These are phyloP conservation scores for Zaprionus tsacasi DNA, from an alignment of 1,140 invertebrate species.

Conservation along the genomic window DNA sequence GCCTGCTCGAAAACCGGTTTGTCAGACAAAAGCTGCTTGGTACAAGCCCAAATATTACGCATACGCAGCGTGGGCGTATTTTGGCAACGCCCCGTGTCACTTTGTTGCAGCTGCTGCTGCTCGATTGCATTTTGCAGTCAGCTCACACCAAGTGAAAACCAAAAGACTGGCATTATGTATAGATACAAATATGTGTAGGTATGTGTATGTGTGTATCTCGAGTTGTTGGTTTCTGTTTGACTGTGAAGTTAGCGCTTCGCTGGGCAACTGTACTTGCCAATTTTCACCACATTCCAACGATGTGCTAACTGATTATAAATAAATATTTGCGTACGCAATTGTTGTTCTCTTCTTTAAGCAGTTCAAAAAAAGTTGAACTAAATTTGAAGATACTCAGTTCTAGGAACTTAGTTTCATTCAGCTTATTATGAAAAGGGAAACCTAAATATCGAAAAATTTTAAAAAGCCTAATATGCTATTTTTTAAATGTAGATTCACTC, in stretches of 20 bases:
- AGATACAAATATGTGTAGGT: conserved; percentile 13
- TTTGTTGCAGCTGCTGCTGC: conserved; percentile 43
- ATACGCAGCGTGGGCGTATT: conserved; percentile 67
- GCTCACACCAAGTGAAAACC: conserved; percentile 61
- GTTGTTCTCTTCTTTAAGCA: background rate
- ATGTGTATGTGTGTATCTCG: conserved; percentile 15
- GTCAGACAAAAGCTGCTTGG: conserved; percentile 12
- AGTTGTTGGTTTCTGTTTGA: conserved; percentile 51
- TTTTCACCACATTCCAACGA: conserved; percentile 36
- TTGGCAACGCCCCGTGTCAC: conserved; percentile 45
- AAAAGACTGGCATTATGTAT: conserved; percentile 15
- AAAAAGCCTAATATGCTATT: too few relatives aligned
- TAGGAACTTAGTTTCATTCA: background rate
- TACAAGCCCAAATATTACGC: conserved; percentile 57
- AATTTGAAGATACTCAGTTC: background rate
- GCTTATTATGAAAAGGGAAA: too few relatives aligned
- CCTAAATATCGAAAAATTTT: too few relatives aligned
- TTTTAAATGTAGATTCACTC: too few relatives aligned
- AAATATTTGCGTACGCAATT: conserved; percentile 8
- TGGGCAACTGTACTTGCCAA: conserved; percentile 11
- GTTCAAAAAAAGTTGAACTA: background rate
- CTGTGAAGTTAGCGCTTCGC: conserved; percentile 51
- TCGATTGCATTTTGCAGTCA: conserved; percentile 51
- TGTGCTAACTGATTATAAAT: conserved; percentile 5
- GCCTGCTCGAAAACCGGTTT: conserved; percentile 57